A percentile compares a stretch with the other conserved stretches of the same genome.
These are phyloP conservation scores for Osmerus mordax DNA, from an alignment of 2,113 vertebrate species.

Conservation along the genomic window DNA sequence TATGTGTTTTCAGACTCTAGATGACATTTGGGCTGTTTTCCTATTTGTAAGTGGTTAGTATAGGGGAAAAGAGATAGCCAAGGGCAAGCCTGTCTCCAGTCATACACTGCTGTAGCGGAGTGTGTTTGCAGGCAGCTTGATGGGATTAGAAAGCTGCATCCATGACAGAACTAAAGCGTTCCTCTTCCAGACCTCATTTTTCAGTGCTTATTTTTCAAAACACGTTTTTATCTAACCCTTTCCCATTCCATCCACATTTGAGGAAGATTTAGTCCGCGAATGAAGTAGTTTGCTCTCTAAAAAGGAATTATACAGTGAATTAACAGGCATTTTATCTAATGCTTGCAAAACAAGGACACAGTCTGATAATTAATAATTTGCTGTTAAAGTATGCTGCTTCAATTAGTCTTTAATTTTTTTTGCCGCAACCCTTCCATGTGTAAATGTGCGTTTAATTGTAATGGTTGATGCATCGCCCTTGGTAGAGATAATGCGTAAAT, in stretches of 20 bases:
- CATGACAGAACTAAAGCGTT: constrained; percentile 35
- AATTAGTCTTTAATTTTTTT: constrained; percentile 44
- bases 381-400: constrained; percentile 50
- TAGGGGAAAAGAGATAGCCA: constrained; percentile 9
- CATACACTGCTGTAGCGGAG: constrained; percentile 18
- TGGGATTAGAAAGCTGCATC: constrained; percentile 39
- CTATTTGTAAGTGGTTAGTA: constrained; percentile 28
- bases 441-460: constrained; percentile 45
- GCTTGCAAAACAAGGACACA: constrained; percentile 34
- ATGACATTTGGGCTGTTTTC: background rate
- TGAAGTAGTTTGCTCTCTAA: constrained; percentile 27
- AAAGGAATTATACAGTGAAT: constrained; percentile 42
- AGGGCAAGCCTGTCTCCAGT: background rate
- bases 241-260: constrained; percentile 1
- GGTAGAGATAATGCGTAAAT: constrained; percentile 42
- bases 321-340: constrained; percentile 34
- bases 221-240: constrained; percentile 1
- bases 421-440: constrained; percentile 30
- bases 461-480: constrained; percentile 42
- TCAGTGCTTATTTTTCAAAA: constrained; percentile 8
- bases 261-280: constrained; percentile 23
- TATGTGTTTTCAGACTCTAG: background rate
- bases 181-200: background rate
- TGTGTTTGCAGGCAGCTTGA: constrained; percentile 40
- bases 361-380: constrained; percentile 43